Conservation (phyloP, 1,140 invertebrate genomes). For the Carcinoscorpius rotundicauda region DNA sequence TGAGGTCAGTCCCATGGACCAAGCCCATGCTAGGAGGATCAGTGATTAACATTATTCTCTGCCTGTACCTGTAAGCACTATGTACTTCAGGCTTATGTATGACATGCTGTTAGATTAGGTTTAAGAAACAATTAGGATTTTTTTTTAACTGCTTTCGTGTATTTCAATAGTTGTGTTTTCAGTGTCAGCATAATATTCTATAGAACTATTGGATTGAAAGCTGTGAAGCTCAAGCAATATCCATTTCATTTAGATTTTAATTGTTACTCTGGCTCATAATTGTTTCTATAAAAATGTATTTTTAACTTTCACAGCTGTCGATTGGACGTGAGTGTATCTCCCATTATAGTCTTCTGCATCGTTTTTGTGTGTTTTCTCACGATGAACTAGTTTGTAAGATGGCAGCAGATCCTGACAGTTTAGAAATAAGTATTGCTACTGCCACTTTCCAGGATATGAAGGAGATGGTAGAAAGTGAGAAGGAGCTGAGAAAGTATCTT, state of each 20-base stretch:
- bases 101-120: too few relatives aligned
- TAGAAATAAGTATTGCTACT: slow-evolving; percentile 76
- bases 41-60: too few relatives aligned
- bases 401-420: slow-evolving; percentile 69
- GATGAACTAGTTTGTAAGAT: slow-evolving; percentile 98
- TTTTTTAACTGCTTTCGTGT: neutral
- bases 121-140: neutral
- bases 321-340: slow-evolving; percentile 86
- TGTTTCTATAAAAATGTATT: neutral
- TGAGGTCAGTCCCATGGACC: too few relatives aligned
- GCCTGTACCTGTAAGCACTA: too few relatives aligned
- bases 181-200: too few relatives aligned
- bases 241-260: too few relatives aligned
- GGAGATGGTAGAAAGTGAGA: slow-evolving; percentile 79
- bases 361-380: slow-evolving; percentile 97
- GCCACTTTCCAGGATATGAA: slow-evolving; percentile 88
- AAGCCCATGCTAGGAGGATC: too few relatives aligned
- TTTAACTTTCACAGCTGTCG: slow-evolving; percentile 42
- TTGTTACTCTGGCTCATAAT: too few relatives aligned
- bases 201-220: too few relatives aligned
- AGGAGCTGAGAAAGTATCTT: slow-evolving; percentile 36
- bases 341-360: slow-evolving; percentile 81
- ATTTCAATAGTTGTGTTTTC: too few relatives aligned
- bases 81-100: too few relatives aligned
- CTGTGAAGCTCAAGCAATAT: neutral